Evolutionary conservation across 2,113 vertebrate genomes (phyloP).

Genomic region (Benthochromis sp.): DNA sequence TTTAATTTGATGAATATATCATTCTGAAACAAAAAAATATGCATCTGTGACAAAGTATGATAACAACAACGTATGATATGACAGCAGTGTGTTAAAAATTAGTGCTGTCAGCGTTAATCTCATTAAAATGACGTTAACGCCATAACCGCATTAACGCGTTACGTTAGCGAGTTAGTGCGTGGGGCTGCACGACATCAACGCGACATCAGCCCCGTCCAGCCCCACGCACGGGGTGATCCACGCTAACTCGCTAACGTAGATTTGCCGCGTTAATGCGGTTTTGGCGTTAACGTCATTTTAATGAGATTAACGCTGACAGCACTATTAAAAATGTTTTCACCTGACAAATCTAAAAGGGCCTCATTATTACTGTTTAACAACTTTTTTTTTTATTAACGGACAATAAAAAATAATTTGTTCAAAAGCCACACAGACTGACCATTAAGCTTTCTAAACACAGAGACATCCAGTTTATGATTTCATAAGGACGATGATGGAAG

Average conservation of each 20-base stretch:
- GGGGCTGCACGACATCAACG: fast-evolving
- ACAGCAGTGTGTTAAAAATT: neutral
- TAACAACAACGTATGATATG: neutral
- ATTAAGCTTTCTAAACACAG: neutral
- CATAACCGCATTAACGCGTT: fast-evolving
- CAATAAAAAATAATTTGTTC: neutral
- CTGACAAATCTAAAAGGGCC: neutral
- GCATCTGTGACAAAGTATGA: neutral
- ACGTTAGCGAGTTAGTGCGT: neutral
- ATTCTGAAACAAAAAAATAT: neutral
- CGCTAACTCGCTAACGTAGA: neutral
- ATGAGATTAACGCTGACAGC: neutral
- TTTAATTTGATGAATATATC: neutral
- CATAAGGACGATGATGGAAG: neutral
- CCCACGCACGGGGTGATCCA: fast-evolving
- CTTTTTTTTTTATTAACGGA: neutral
- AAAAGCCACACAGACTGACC: neutral
- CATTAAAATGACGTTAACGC: neutral
- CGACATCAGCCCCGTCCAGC: fast-evolving
- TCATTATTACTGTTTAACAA: neutral
- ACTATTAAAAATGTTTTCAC: neutral
- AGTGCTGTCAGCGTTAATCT: neutral
- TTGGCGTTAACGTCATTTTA: neutral
- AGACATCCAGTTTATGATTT: neutral
- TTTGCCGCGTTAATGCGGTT: fast-evolving